Percentiles rank a stretch among this genome's conserved stretches.
Evolutionary conservation across 2,797 vertebrate genomes (phyloP).

Genomic region (Lacerta bilineata): DNA sequence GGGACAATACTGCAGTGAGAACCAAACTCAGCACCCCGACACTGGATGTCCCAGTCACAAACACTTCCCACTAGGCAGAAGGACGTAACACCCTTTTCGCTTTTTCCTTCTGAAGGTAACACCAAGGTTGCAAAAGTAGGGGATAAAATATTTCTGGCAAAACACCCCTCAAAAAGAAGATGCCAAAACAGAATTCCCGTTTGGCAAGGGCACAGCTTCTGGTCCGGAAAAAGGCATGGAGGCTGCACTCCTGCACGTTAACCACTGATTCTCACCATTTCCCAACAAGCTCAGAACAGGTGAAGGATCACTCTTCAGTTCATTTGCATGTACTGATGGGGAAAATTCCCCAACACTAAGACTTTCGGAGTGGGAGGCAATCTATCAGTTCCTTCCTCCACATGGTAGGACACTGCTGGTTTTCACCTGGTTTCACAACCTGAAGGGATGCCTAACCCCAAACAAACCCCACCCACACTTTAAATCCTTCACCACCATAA

Average conservation of each 20-base stretch:
- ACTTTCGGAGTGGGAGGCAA: neutral
- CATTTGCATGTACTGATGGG: neutral
- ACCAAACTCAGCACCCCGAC: neutral
- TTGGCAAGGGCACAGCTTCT: neutral
- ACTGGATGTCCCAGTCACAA: neutral
- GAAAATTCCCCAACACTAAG: neutral
- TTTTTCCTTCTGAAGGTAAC: neutral
- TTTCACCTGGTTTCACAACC: neutral
- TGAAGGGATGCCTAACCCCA: neutral
- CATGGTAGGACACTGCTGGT: neutral
- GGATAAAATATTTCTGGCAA: neutral
- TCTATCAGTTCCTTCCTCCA: neutral
- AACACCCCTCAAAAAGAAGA: neutral
- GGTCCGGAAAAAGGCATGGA: neutral
- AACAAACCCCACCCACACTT: neutral
- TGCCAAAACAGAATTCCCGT: neutral
- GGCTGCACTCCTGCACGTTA: neutral
- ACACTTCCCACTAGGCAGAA: too few relatives aligned
- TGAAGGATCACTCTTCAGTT: neutral
- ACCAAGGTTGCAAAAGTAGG: neutral
- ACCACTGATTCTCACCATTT: slow-evolving; percentile 8
- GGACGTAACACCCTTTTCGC: neutral
- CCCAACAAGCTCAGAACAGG: neutral
- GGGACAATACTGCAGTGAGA: neutral
- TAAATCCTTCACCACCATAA: too few relatives aligned